phyloP scores from a whole-genome alignment of 2,888 invertebrate species.

The Ectemnius lituratus region DNA sequence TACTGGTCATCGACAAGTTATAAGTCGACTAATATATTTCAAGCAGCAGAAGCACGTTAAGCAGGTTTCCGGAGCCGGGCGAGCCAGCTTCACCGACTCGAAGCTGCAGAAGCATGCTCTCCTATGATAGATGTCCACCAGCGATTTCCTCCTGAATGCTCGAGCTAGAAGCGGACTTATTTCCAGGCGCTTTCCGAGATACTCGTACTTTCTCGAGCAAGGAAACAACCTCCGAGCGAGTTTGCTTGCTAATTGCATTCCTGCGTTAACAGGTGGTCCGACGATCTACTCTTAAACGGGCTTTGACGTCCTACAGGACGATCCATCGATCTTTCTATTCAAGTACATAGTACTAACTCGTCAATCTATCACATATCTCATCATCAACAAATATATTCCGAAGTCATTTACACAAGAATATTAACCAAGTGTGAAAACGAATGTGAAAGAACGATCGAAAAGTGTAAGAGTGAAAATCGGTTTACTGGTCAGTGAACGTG shows the following conservation, averaged over 20 bases:
- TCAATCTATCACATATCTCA: too few species aligned
- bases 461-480: constrained; percentile 35
- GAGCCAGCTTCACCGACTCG: constrained; percentile 26
- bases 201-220: constrained; percentile 17
- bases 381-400: too few species aligned
- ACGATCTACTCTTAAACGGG: background rate
- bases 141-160: constrained; percentile 36
- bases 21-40: constrained; percentile 52
- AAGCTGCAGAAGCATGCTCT: constrained; percentile 35
- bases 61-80: constrained; percentile 49
- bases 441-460: constrained; percentile 31
- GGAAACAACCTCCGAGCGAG: background rate
- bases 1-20: constrained; percentile 49
- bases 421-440: constrained; percentile 17
- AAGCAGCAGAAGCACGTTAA: constrained; percentile 47
- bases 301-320: background rate
- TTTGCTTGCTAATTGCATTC: constrained; percentile 8
- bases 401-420: background rate
- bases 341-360: too few species aligned
- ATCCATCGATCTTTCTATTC: too few species aligned
- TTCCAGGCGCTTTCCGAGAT: constrained; percentile 1
- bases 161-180: constrained; percentile 1
- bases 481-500: constrained; percentile 12
- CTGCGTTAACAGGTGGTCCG: constrained; percentile 1
- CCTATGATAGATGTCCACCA: constrained; percentile 48